Evolutionary conservation across 2,113 vertebrate species (phyloP).

Genomic region (Dipodomys stephensi): DNA sequence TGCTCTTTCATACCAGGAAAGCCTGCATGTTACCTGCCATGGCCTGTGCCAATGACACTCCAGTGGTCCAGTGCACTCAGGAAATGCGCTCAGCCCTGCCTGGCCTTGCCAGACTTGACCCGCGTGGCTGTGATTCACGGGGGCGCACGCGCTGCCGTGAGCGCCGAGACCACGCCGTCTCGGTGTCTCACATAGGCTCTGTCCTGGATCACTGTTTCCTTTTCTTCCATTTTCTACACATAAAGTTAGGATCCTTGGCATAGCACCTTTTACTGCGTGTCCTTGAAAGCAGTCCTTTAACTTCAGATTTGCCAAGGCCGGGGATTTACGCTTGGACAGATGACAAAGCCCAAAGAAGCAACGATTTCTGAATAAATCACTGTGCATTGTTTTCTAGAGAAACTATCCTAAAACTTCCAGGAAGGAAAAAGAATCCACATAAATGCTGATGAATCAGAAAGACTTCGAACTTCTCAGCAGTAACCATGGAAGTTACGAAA

Average conservation of each 20-base stretch:
- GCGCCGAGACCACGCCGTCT: no score
- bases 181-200: background rate
- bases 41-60: constrained; percentile 42
- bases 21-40: constrained; percentile 45
- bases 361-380: no score
- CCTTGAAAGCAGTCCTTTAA: no score
- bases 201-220: background rate
- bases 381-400: no score
- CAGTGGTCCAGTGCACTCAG: constrained; percentile 46
- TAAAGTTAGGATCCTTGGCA: no score
- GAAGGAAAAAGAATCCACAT: no score
- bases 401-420: no score
- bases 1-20: constrained; percentile 58
- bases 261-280: no score
- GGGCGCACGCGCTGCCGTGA: background rate
- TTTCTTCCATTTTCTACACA: background rate
- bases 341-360: no score
- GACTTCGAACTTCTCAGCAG: background rate
- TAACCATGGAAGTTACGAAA: constrained; percentile 7
- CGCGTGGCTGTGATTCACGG: background rate
- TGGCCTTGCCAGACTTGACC: background rate
- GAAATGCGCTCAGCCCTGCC: constrained; percentile 21
- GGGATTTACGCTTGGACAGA: no score
- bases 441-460: background rate
- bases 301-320: no score